phyloP scores from a whole-genome alignment of 2,797 vertebrate genomes.

The Hemibagrus guttatus region DNA sequence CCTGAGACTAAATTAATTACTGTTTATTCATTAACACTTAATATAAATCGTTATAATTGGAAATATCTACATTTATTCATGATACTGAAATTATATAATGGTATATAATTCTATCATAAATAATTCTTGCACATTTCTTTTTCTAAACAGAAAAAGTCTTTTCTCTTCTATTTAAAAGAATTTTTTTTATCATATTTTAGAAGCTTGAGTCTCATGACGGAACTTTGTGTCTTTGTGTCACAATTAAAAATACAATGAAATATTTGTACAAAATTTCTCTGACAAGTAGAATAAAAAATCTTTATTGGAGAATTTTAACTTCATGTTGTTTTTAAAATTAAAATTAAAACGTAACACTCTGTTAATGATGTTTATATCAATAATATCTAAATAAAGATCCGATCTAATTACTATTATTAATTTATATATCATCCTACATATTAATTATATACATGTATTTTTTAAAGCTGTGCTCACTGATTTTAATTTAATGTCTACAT shows the following conservation, averaged over 20 bases:
- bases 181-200: too few species aligned
- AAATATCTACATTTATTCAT: not conserved
- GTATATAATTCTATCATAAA: not conserved
- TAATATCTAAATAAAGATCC: not conserved
- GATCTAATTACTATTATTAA: not conserved
- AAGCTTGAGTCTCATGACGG: not conserved
- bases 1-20: not conserved
- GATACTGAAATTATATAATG: not conserved
- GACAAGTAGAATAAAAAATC: not conserved
- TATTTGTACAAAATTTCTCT: not conserved
- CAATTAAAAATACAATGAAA: not conserved
- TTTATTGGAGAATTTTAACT: not conserved
- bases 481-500: not conserved
- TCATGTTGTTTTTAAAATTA: not conserved
- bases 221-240: not conserved
- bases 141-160: too few species aligned
- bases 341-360: not conserved
- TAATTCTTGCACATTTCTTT: too few species aligned
- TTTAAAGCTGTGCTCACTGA: not conserved
- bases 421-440: not conserved
- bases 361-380: not conserved
- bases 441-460: not conserved
- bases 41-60: not conserved
- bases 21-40: not conserved
- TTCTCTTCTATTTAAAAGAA: too few species aligned